Percentiles rank a stretch among this genome's conserved stretches.
Conservation (phyloP, 2,113 vertebrate genomes). For the Rhadina sibilatrix region DNA sequence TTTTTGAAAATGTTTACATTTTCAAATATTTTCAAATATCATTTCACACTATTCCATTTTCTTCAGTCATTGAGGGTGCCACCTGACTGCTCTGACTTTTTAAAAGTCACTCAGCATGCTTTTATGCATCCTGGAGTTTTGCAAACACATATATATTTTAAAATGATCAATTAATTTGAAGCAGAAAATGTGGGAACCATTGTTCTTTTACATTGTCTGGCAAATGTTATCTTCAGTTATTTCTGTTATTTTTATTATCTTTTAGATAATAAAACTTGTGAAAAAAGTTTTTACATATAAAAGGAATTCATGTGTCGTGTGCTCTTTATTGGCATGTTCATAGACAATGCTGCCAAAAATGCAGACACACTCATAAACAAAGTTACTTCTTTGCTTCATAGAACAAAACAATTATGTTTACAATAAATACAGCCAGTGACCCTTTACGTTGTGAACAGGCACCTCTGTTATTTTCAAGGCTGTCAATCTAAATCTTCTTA, state of each 20-base stretch:
- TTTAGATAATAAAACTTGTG: not conserved
- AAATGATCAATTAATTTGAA: not conserved
- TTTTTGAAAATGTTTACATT: not conserved
- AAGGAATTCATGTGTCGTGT: not conserved
- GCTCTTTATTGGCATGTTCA: not conserved
- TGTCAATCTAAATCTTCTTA: not conserved
- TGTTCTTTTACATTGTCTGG: not conserved
- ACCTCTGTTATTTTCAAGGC: not conserved
- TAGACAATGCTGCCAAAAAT: not conserved
- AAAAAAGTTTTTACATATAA: not conserved
- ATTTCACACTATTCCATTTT: not conserved
- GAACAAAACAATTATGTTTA: not conserved
- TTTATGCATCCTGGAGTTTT: not conserved
- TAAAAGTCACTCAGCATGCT: not conserved
- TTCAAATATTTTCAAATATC: no score
- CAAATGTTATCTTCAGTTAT: not conserved
- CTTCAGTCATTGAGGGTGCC: not conserved
- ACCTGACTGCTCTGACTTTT: not conserved
- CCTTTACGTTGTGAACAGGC: not conserved
- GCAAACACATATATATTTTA: not conserved
- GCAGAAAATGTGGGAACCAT: not conserved
- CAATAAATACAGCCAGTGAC: not conserved
- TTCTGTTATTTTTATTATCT: not conserved
- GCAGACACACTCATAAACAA: not conserved
- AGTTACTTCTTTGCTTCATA: not conserved